phyloP scores from a whole-genome alignment of 1,140 invertebrate genomes.

The Phymastichus coffea region DNA sequence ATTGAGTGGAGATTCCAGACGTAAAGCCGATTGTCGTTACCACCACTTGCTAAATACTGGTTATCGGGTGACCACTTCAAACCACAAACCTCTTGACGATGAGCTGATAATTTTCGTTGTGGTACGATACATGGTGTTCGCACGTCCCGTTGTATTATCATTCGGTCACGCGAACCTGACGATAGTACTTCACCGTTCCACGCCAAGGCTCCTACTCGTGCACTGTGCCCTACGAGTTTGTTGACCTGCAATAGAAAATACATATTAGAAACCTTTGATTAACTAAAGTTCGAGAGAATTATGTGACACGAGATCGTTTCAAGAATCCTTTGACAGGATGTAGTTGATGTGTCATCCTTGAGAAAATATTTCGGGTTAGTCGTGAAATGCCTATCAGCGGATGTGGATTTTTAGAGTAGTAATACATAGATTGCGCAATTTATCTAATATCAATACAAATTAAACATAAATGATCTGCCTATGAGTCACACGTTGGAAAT shows the following conservation, averaged over 20 bases:
- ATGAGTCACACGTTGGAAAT: too few relatives aligned
- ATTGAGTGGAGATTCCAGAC: conserved; percentile 95
- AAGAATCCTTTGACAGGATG: too few relatives aligned
- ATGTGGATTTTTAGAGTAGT: too few relatives aligned
- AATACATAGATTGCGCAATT: too few relatives aligned
- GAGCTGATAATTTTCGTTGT: conserved; percentile 81
- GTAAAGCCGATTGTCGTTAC: conserved; percentile 97
- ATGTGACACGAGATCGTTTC: too few relatives aligned
- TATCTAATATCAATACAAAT: too few relatives aligned
- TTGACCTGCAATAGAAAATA: conserved; percentile 61
- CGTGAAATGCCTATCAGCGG: too few relatives aligned
- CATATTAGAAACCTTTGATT: not conserved
- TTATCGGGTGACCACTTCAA: conserved; percentile 99
- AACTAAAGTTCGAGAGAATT: too few relatives aligned
- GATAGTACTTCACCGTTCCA: conserved; percentile 98
- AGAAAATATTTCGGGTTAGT: too few relatives aligned
- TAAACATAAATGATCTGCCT: too few relatives aligned
- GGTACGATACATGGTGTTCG: conserved; percentile 78
- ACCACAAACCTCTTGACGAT: conserved; percentile 98
- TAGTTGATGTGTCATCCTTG: too few relatives aligned
- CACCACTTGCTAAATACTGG: conserved; percentile 96
- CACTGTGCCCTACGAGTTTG: conserved; percentile 89
- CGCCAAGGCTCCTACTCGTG: conserved; percentile 89
- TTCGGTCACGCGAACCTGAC: conserved; percentile 91
- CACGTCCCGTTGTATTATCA: conserved; percentile 94